A percentile compares a stretch with the other conserved stretches of the same genome.
Evolutionary conservation across 2,888 invertebrate species (phyloP).

Genomic region (Matsumyia berberina): DNA sequence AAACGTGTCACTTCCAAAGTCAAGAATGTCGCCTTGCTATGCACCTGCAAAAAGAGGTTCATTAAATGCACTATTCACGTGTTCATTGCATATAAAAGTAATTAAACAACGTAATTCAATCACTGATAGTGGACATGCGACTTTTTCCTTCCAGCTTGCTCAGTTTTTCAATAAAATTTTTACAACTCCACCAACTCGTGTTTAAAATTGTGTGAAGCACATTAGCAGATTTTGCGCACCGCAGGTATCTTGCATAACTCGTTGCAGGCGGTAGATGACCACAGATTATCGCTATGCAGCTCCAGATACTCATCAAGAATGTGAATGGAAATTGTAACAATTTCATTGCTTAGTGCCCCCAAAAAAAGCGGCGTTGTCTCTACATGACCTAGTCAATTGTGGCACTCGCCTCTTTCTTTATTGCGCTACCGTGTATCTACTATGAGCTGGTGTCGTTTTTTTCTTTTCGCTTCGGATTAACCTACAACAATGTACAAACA

Average conservation of each 20-base stretch:
- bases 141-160: too few species aligned
- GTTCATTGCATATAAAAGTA: background rate
- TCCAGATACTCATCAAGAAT: constrained; percentile 1
- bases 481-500: constrained; percentile 46
- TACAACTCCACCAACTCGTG: constrained; percentile 30
- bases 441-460: background rate
- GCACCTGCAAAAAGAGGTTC: too few species aligned
- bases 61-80: background rate
- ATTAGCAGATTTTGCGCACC: constrained; percentile 1
- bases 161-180: constrained; percentile 36
- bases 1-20: too few species aligned
- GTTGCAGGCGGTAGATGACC: constrained; percentile 22
- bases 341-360: constrained; percentile 28
- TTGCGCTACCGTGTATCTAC: background rate
- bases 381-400: constrained; percentile 69
- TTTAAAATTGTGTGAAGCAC: constrained; percentile 5
- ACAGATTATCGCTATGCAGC: background rate
- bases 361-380: constrained; percentile 10
- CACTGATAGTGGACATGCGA: too few species aligned
- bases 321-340: constrained; percentile 13
- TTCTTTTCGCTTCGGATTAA: constrained; percentile 35
- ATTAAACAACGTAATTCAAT: background rate
- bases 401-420: constrained; percentile 49
- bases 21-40: too few species aligned
- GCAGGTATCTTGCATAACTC: constrained; percentile 32